Evolutionary conservation across 2,888 invertebrate species (phyloP).

Genomic region (Sesamia inferens): DNA sequence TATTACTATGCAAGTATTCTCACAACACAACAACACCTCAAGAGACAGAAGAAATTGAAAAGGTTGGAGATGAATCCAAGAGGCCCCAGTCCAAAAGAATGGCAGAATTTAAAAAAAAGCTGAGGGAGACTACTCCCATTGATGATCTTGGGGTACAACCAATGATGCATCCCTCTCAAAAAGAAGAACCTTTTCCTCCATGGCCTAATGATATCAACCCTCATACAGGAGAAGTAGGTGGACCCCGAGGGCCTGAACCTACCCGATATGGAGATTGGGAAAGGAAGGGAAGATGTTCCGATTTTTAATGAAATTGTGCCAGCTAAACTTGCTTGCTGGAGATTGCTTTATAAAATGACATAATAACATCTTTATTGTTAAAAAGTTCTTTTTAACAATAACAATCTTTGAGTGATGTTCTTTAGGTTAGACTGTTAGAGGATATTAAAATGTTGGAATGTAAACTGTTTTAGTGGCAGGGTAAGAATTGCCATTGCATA

Average conservation of each 20-base stretch:
- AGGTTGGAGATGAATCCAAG: constrained; percentile 52
- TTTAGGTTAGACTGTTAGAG: constrained; percentile 1
- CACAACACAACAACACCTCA: constrained; percentile 65
- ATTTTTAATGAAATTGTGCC: constrained; percentile 92
- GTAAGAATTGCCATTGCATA: neutral
- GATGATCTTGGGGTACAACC: constrained; percentile 94
- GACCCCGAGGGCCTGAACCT: constrained; percentile 99
- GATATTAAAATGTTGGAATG: neutral
- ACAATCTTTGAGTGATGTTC: no score
- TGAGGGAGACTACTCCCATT: constrained; percentile 92
- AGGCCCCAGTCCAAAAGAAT: constrained; percentile 84
- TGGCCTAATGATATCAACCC: constrained; percentile 98
- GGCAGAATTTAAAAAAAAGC: constrained; percentile 93
- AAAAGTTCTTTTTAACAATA: neutral
- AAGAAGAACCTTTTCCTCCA: constrained; percentile 95
- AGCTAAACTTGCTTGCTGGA: neutral
- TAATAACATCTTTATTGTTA: neutral
- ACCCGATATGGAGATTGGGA: constrained; percentile 99
- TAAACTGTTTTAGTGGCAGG: neutral
- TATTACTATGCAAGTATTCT: constrained; percentile 66
- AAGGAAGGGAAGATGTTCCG: constrained; percentile 98
- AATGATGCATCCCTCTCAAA: constrained; percentile 92
- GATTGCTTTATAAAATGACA: constrained; percentile 13
- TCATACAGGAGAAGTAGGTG: constrained; percentile 97
- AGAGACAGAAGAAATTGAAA: constrained; percentile 45